Percentiles rank a stretch among this genome's conserved stretches.
Evolutionary conservation across 2,888 invertebrate species (phyloP).

Genomic region (Melanostoma mellinum): DNA sequence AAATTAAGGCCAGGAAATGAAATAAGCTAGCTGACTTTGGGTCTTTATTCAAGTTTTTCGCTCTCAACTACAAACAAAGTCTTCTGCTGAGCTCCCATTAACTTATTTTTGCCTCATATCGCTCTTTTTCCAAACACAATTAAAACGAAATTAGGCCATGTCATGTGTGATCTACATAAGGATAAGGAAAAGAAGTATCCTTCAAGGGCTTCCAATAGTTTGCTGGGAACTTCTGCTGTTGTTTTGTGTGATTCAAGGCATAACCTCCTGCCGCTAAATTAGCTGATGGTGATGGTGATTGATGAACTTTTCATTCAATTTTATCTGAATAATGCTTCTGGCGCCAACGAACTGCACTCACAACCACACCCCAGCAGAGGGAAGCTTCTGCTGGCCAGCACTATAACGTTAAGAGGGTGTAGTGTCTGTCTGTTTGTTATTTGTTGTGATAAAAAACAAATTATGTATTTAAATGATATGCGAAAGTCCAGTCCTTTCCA

Average conservation of each 20-base stretch:
- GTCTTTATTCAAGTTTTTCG: not conserved
- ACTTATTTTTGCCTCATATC: not conserved
- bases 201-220: slow-evolving; percentile 17
- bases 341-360: slow-evolving; percentile 26
- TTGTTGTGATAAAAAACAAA: slow-evolving; percentile 53
- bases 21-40: not conserved
- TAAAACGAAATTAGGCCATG: slow-evolving; percentile 22
- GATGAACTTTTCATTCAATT: slow-evolving; percentile 31
- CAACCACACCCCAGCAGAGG: not conserved
- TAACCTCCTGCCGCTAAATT: not conserved
- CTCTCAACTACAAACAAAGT: not conserved
- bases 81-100: not conserved
- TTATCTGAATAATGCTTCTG: slow-evolving; percentile 34
- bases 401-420: not conserved
- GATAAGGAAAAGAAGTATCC: not conserved
- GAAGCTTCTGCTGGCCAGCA: not conserved
- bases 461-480: slow-evolving; percentile 44
- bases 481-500: not conserved
- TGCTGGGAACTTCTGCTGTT: not conserved
- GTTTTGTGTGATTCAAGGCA: not conserved
- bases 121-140: slow-evolving; percentile 13
- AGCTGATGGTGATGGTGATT: slow-evolving; percentile 14
- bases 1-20: no score
- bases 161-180: slow-evolving; percentile 10
- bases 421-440: slow-evolving; percentile 2